Evolutionary conservation across 2,797 vertebrate species (phyloP), one percentile per base, ranked within the genome.

Genomic region (Hyperoplus lanceolatus): DNA sequence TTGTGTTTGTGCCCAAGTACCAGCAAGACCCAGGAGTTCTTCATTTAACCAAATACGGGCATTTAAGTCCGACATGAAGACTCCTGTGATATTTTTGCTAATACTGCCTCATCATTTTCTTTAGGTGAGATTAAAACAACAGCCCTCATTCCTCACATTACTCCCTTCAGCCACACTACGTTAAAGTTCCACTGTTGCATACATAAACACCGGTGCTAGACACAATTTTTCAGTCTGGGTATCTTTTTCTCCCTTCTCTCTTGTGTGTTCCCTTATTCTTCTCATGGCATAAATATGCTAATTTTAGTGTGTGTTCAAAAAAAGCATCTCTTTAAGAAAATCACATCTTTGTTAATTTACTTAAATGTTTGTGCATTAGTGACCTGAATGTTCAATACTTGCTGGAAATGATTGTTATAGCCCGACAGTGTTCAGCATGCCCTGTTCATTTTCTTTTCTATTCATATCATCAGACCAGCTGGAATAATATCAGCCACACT

Each of bases 1-100:
- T n/a, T 51, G 39, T 64, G 50, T 86, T 86, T 84, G 66, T 79
- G 73, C 63, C 88, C 82, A 84, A 81, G 86, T 81, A 76, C 73
- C 71, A 80, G 53, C 91, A 91, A 76, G 90, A 79, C 82, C 75
- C 14, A 45, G 79, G 13, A 64, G 43, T 16, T 72, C 36, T 42
- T 76, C 41, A 5, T 73, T 78, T 78, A 48, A 78, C 81, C 78
- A 89, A 81, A 90, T 80, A 75, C 8, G 16, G 82, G 45, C 74
- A 79, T 76, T 53, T 8, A 16, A 61, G 71, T 60, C 59, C 3
- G 29, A 29, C 29, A 29, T 21, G 45, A 77, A 62, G 4, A 53
- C 58, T 63, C 64, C 14, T 50, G 61, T 66, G n/a, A 10, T 48
- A 42, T 79, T 82, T 61, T 55, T 46, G n/a, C 4, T 29, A 10